Evolutionary conservation across 2,888 invertebrate genomes (phyloP).

Genomic region (Apodemia mormo): DNA sequence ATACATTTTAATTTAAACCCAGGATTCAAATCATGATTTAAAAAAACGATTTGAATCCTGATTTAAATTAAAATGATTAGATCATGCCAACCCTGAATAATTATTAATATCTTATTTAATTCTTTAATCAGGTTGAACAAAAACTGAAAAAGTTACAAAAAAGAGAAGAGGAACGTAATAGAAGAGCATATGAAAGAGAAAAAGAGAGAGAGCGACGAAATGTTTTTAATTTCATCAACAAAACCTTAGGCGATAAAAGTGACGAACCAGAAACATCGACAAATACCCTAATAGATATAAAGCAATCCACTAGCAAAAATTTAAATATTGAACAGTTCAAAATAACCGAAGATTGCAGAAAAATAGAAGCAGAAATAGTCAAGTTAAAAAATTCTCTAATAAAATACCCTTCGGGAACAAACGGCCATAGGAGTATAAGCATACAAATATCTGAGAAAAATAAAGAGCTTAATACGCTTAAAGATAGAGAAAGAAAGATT

Average conservation of each 20-base stretch:
- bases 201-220: conserved; percentile 83
- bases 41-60: too few relatives aligned
- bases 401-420: conserved; percentile 83
- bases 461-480: conserved; percentile 82
- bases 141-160: conserved; percentile 84
- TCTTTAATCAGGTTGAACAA: conserved; percentile 78
- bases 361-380: conserved; percentile 84
- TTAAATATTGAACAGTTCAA: conserved; percentile 88
- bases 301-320: conserved; percentile 83
- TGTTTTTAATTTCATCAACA: conserved; percentile 90
- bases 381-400: conserved; percentile 84
- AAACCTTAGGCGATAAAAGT: conserved; percentile 74
- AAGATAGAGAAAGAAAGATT: conserved; percentile 83
- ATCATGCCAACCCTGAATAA: too few relatives aligned
- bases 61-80: too few relatives aligned
- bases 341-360: conserved; percentile 86
- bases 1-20: too few relatives aligned
- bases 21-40: too few relatives aligned
- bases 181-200: conserved; percentile 84
- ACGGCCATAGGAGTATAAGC: conserved; percentile 83
- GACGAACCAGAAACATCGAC: conserved; percentile 40
- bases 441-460: conserved; percentile 83
- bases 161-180: conserved; percentile 83
- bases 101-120: too few relatives aligned
- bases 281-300: conserved; percentile 54